A percentile compares a stretch with the other conserved stretches of the same genome.
phyloP scores from a whole-genome alignment of 2,888 invertebrate species.

The Sisyra nigra region DNA sequence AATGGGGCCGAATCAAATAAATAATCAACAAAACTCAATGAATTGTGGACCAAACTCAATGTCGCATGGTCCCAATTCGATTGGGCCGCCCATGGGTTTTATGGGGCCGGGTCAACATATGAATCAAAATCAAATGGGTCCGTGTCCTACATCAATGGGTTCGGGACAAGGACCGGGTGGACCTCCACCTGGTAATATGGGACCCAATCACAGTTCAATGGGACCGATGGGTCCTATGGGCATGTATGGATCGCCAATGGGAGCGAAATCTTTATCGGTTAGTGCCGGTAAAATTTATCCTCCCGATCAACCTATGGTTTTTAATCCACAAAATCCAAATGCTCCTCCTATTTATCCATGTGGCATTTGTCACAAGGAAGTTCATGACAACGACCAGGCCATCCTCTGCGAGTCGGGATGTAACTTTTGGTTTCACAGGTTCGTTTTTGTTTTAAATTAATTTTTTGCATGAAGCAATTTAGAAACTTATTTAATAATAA shows the following conservation, averaged over 20 bases:
- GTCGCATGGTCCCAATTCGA: constrained; percentile 28
- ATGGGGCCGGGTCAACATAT: constrained; percentile 18
- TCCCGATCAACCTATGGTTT: constrained; percentile 92
- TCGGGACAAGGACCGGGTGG: constrained; percentile 31
- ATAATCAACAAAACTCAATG: constrained; percentile 35
- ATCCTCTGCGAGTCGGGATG: constrained; percentile 96
- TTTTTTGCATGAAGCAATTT: neutral
- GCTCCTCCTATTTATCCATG: constrained; percentile 97
- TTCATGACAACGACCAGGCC: constrained; percentile 96
- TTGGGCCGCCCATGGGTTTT: constrained; percentile 15
- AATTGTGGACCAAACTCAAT: constrained; percentile 30
- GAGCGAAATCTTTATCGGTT: constrained; percentile 81
- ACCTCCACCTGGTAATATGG: constrained; percentile 31
- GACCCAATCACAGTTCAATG: constrained; percentile 18
- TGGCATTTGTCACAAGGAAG: constrained; percentile 95
- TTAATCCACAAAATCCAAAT: constrained; percentile 95
- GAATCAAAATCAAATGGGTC: constrained; percentile 11
- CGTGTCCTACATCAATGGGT: constrained; percentile 28
- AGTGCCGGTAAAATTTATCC: constrained; percentile 89
- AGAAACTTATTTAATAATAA: constrained; percentile 1
- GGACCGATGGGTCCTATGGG: constrained; percentile 41
- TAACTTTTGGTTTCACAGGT: constrained; percentile 98
- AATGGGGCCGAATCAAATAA: constrained; percentile 29
- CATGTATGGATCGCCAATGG: constrained; percentile 37
- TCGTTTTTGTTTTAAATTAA: constrained; percentile 16